Conservation (phyloP, 2,888 invertebrate species). For the Pterostichus madidus region DNA sequence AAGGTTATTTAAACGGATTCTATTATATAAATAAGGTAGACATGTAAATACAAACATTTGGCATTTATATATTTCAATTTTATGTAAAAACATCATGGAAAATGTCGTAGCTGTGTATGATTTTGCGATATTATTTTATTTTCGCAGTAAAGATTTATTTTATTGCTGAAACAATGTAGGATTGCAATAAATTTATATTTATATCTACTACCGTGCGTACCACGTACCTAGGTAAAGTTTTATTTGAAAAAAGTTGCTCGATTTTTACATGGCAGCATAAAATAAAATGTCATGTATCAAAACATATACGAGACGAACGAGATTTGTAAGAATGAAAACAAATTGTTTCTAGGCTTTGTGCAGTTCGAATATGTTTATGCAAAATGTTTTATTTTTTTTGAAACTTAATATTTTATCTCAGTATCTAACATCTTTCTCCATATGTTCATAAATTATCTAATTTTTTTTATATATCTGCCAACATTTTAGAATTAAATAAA, state of each 20-base stretch:
- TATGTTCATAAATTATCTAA: too few species aligned
- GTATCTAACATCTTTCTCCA: background rate
- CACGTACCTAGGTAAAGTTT: constrained; percentile 25
- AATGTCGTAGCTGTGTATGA: background rate
- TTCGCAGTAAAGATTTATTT: constrained; percentile 42
- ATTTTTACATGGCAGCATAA: constrained; percentile 7
- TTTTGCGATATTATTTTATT: constrained; percentile 45
- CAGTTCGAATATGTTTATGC: background rate
- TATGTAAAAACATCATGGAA: background rate
- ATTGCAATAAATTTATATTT: constrained; percentile 50
- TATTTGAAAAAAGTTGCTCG: constrained; percentile 31
- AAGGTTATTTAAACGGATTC: too few species aligned
- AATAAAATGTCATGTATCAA: constrained; percentile 7
- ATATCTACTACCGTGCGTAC: constrained; percentile 19
- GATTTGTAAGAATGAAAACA: constrained; percentile 38
- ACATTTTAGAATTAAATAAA: too few species aligned
- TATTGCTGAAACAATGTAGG: constrained; percentile 24
- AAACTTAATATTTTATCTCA: background rate
- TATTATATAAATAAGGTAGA: too few species aligned
- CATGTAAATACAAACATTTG: too few species aligned
- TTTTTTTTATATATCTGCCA: too few species aligned
- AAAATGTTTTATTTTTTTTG: background rate
- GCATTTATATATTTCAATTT: too few species aligned
- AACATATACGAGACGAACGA: background rate
- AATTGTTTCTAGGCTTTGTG: constrained; percentile 6